A percentile compares a stretch with the other conserved stretches of the same genome.
phyloP scores from a whole-genome alignment of 2,888 invertebrate species.

The Halocaridina rubra region DNA sequence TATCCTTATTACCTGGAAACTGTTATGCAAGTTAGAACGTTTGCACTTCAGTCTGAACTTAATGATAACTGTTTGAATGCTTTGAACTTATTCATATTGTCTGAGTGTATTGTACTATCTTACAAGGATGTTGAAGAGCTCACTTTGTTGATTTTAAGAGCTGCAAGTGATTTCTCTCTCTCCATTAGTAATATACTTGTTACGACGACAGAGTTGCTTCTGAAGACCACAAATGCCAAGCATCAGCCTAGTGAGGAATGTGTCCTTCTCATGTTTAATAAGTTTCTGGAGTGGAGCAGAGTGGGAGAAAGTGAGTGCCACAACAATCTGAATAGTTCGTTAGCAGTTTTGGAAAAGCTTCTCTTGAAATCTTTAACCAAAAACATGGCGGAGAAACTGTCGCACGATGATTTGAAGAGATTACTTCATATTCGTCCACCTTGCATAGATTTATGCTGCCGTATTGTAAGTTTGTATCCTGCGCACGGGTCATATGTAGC shows the following conservation, averaged over 20 bases:
- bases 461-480: constrained; percentile 12
- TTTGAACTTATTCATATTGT: constrained; percentile 22
- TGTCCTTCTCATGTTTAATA: constrained; percentile 8
- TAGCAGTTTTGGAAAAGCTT: constrained; percentile 3
- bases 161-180: background rate
- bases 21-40: background rate
- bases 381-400: background rate
- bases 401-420: constrained; percentile 26
- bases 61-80: background rate
- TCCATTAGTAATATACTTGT: background rate
- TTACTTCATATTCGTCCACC: constrained; percentile 3
- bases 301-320: background rate
- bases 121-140: constrained; percentile 34
- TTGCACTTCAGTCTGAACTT: background rate
- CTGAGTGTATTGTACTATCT: background rate
- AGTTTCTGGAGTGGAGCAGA: constrained; percentile 14
- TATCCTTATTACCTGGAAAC: constrained; percentile 22
- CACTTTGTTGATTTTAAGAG: background rate
- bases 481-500: background rate
- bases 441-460: constrained; percentile 28
- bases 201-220: constrained; percentile 3
- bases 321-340: background rate
- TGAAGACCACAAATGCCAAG: constrained; percentile 24
- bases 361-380: background rate
- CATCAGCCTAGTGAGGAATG: background rate